Evolutionary conservation across 1,140 invertebrate species (phyloP), one percentile per base, ranked within the genome.

Genomic region (Yoshiicerus persimilis): DNA sequence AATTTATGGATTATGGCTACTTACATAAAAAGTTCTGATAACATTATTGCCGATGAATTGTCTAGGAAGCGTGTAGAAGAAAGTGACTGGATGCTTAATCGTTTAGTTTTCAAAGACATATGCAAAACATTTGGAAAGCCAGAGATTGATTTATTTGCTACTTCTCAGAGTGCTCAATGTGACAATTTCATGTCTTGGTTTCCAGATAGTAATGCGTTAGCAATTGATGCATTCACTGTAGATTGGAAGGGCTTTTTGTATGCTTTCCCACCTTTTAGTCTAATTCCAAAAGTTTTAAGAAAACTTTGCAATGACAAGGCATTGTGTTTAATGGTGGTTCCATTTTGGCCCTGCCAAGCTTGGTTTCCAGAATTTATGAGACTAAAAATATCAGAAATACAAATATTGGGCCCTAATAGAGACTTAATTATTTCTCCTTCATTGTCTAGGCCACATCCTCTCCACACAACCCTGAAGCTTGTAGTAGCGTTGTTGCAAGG

Each of bases 91-190:
- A 25, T 23, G 11, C 32, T 89, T 23, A 38, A 41, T 62, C 13
- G 23, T 8, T 13, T 1, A 11, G 13, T 4, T 8, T 89, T 32
- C 62, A 34, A 84, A 5, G 34, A 11, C 1, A 89, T 89, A 64
- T 34, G 75, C 20, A 27, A 70, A n/a, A 47, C n/a, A 2, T 77
- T 87, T 27, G 11, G 6, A 4, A 30, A 5, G 5, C 86, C 86
- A 2, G 32, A 75, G 16, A 11, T 87, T 10, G 86, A 87, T 32
- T 32, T 87, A 36, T 87, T 87, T 80, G 86, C 86, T 34, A 56
- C 30, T 87, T 10, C 41, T 27, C 23, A 38, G 1, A 87, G n/a
- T 23, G 27, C 27, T 27, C n/a, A 87, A 34, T 87, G 64, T 47
- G 39, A 47, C 1, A 20, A 11, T 0, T 87, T 77, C 41, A 4